Evolutionary conservation across 2,113 vertebrate species (phyloP).

Genomic region (Etia nguti): DNA sequence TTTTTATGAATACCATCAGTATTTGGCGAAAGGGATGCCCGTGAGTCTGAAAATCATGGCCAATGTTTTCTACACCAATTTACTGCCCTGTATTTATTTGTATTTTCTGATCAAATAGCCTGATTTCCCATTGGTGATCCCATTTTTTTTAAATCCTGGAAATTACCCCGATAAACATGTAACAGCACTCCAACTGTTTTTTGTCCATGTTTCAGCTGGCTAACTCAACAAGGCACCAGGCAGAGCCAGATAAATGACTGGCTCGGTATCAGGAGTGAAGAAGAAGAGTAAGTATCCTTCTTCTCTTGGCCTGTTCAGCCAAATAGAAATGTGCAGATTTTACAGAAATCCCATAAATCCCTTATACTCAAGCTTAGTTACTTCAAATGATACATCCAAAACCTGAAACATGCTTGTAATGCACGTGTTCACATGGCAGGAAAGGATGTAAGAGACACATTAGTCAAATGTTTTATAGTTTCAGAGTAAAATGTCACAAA

Average conservation of each 20-base stretch:
- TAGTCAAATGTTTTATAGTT: not conserved
- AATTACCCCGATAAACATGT: not conserved
- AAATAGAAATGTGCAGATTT: not conserved
- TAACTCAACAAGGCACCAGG: constrained; percentile 91
- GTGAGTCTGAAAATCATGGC: not conserved
- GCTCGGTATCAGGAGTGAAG: constrained; percentile 84
- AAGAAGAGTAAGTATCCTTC: constrained; percentile 89
- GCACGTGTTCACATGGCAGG: not conserved
- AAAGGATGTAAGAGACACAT: not conserved
- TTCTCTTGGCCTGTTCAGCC: not conserved
- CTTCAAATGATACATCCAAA: not conserved
- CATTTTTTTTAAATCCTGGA: not conserved
- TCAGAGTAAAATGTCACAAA: not conserved
- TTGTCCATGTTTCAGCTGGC: constrained; percentile 79
- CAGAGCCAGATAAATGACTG: constrained; percentile 93
- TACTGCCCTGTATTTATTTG: not conserved
- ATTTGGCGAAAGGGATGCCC: not conserved
- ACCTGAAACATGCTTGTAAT: not conserved
- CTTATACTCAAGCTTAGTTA: not conserved
- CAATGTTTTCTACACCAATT: not conserved
- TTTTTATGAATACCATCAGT: not conserved
- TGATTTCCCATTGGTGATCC: not conserved
- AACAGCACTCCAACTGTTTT: not conserved
- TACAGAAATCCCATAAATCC: not conserved
- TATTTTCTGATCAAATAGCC: not conserved